Base-by-base conservation (phyloP, 2,797 vertebrate species). In the Psittacula derbiana region DNA sequence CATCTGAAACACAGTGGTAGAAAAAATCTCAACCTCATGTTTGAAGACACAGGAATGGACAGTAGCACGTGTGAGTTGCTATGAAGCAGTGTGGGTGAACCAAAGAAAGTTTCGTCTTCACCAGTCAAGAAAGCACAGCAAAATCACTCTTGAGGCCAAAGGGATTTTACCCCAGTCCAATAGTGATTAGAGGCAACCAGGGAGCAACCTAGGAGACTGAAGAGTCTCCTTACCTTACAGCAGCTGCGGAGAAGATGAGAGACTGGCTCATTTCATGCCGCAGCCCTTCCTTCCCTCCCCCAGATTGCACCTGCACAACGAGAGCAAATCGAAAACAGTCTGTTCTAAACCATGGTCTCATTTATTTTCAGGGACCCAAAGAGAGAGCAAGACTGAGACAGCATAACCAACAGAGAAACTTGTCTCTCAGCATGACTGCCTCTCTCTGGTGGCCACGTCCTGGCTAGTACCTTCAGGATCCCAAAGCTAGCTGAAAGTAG, bases 291-390 rank as follows among this genome's bases (percentile, higher is more conserved):
- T 89, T 94, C 91, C 88, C 86, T 88, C 93, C 94, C 94, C 88
- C 75, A 65, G 65, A 50, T 75, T 94, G 93, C 96, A 96, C 96
- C 96, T 96, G 90, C 93, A 93, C 46, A 74, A 67, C 10, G 12
- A 93, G 74, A 95, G 69, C 88, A 80, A 92, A 94, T 94, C 2
- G 49, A 96, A 96, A 96, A 80, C 69, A 89, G 83, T 27, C 86
- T 93, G 30, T 95, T 96, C 86, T 96, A 74, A 95, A 92, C 80
- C 62, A 52, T 30, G 43, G 57, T 81, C 90, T 95, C 83, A 38
- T 94, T 95, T 96, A 82, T 96, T 92, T 82, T 92, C 88, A 92
- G 83, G 90, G 86, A 74, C 80, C 38, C 80, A 69, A 82, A 95
- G 79, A 3, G 4, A 92, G 84, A 89, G 83, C 23, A 3, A 80